Conservation (phyloP, 92 coral and sea anemone species). For the Epizoanthus fatuus region DNA sequence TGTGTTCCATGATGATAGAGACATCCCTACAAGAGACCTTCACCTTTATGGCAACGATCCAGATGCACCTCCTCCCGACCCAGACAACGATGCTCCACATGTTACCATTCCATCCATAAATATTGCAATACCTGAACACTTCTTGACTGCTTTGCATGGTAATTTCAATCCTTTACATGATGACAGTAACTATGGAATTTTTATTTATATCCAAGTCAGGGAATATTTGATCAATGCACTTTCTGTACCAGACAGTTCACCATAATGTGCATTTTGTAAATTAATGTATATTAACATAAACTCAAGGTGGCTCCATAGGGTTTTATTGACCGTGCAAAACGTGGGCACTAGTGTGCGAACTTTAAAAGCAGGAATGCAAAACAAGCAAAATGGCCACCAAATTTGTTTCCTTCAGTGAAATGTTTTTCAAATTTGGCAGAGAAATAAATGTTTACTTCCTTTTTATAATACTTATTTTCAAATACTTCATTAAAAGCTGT, state of each 20-base stretch:
- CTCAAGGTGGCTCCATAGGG: too few species aligned
- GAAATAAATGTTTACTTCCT: too few species aligned
- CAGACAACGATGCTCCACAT: slow-evolving; percentile 35
- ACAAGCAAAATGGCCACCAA: too few species aligned
- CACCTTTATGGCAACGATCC: slow-evolving; percentile 42
- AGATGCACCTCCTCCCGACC: slow-evolving; percentile 42
- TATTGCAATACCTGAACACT: neutral
- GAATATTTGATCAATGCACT: neutral
- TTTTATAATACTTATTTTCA: too few species aligned
- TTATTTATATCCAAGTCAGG: slow-evolving; percentile 40
- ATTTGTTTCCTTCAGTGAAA: too few species aligned
- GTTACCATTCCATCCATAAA: slow-evolving; percentile 13
- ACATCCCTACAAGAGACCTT: neutral
- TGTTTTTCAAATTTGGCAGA: too few species aligned
- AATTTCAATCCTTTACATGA: slow-evolving; percentile 37
- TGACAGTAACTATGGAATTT: slow-evolving; percentile 34
- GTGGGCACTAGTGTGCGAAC: too few species aligned
- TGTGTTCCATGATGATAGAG: slow-evolving; percentile 2
- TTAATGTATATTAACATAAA: too few species aligned
- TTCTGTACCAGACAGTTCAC: neutral
- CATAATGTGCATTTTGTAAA: too few species aligned
- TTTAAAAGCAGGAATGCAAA: too few species aligned
- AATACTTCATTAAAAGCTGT: too few species aligned
- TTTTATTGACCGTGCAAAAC: too few species aligned
- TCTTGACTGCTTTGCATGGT: neutral